Conservation (phyloP, 1,140 invertebrate species). For the Listronotus oregonensis region DNA sequence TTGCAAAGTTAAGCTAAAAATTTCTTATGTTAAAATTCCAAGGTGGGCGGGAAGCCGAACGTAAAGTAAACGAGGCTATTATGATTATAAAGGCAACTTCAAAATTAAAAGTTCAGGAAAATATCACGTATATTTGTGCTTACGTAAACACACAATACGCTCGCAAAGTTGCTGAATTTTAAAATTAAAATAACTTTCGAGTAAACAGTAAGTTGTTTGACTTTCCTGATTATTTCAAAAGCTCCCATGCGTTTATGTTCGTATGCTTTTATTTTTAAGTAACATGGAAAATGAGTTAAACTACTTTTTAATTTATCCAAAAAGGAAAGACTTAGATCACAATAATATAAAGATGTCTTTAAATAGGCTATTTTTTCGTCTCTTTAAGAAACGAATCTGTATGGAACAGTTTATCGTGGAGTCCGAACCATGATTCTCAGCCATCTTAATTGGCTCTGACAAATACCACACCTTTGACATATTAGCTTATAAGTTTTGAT, state of each 20-base stretch:
- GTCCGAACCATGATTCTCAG: too few relatives aligned
- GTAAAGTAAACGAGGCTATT: slow-evolving; percentile 19
- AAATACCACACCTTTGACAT: too few relatives aligned
- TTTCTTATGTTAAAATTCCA: slow-evolving; percentile 6
- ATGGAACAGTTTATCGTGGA: too few relatives aligned
- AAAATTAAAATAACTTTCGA: slow-evolving; percentile 30
- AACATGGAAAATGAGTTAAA: too few relatives aligned
- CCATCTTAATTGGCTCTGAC: too few relatives aligned
- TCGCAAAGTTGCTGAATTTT: slow-evolving; percentile 14
- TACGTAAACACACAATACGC: slow-evolving; percentile 25
- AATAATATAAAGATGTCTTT: too few relatives aligned
- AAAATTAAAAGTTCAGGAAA: slow-evolving; percentile 31
- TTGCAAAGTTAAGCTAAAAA: slow-evolving; percentile 18
- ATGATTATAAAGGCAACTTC: slow-evolving; percentile 25
- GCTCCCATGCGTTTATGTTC: slow-evolving; percentile 3
- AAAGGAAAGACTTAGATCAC: too few relatives aligned
- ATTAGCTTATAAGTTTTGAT: too few relatives aligned
- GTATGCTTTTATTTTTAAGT: slow-evolving; percentile 13
- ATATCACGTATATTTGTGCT: slow-evolving; percentile 20
- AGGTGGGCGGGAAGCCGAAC: not conserved
- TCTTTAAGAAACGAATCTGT: too few relatives aligned
- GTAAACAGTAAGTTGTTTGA: slow-evolving; percentile 27
- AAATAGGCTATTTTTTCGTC: too few relatives aligned
- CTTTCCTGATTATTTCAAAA: slow-evolving; percentile 14
- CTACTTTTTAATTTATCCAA: too few relatives aligned